Evolutionary conservation across 1,140 invertebrate species (phyloP).

Genomic region (Microplitis demolitor): DNA sequence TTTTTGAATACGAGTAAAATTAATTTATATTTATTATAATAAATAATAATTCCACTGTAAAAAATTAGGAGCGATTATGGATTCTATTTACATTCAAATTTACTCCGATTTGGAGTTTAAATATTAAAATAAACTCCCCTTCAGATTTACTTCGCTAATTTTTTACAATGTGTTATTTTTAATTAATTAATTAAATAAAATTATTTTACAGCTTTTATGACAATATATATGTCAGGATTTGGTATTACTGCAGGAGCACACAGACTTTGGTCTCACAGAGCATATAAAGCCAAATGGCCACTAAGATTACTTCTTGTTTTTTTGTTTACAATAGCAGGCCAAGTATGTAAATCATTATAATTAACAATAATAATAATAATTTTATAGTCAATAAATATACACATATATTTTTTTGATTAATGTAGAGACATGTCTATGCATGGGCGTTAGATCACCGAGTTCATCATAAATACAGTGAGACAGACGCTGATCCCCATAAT

Average conservation of each 20-base stretch:
- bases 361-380: not conserved
- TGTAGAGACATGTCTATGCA: slow-evolving; percentile 72
- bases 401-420: not conserved
- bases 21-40: too few species aligned
- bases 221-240: slow-evolving; percentile 71
- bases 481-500: slow-evolving; percentile 83
- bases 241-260: slow-evolving; percentile 90
- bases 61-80: not conserved
- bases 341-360: slow-evolving; percentile 67
- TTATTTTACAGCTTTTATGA: slow-evolving; percentile 66
- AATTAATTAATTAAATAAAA: too few species aligned
- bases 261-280: slow-evolving; percentile 85
- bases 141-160: too few species aligned
- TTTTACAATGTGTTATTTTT: too few species aligned
- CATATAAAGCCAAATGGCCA: slow-evolving; percentile 85
- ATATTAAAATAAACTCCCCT: too few species aligned
- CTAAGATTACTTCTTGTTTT: slow-evolving; percentile 76
- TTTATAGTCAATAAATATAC: not conserved
- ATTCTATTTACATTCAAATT: too few species aligned
- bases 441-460: slow-evolving; percentile 83
- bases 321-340: slow-evolving; percentile 82
- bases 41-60: too few species aligned
- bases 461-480: slow-evolving; percentile 84
- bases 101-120: too few species aligned
- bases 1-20: too few species aligned